Percentiles rank a stretch among this genome's conserved stretches.
These are phyloP conservation scores for Fregata magnificens DNA, from an alignment of 2,113 vertebrate species.

Conservation along the genomic window DNA sequence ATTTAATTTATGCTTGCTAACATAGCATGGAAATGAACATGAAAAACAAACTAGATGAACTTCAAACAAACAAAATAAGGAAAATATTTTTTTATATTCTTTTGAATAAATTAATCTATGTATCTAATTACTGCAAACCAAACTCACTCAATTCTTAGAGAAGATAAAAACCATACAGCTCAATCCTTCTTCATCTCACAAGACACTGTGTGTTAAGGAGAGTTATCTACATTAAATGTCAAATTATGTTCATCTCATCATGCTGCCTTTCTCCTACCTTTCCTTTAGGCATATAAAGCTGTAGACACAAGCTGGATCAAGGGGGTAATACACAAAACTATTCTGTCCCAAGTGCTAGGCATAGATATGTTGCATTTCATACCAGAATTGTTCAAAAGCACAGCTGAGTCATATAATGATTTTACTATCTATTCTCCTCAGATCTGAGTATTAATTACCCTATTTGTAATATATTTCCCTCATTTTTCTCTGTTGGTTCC, in stretches of 20 bases:
- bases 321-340: background rate
- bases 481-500: background rate
- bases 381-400: background rate
- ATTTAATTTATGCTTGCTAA: background rate
- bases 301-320: background rate
- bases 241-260: background rate
- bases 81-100: background rate
- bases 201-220: background rate
- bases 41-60: background rate
- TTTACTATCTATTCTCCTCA: background rate
- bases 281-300: background rate
- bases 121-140: background rate
- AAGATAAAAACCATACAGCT: background rate
- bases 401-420: background rate
- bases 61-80: background rate
- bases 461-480: background rate
- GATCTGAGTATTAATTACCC: background rate
- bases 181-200: background rate
- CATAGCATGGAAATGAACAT: background rate
- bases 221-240: background rate
- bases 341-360: background rate
- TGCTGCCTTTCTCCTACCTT: background rate
- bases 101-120: constrained; percentile 11
- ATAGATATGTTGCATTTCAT: background rate
- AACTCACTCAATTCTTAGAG: background rate